Percentiles rank a stretch among this genome's conserved stretches.
Conservation (phyloP, 2,797 vertebrate species). For the Menidia menidia region DNA sequence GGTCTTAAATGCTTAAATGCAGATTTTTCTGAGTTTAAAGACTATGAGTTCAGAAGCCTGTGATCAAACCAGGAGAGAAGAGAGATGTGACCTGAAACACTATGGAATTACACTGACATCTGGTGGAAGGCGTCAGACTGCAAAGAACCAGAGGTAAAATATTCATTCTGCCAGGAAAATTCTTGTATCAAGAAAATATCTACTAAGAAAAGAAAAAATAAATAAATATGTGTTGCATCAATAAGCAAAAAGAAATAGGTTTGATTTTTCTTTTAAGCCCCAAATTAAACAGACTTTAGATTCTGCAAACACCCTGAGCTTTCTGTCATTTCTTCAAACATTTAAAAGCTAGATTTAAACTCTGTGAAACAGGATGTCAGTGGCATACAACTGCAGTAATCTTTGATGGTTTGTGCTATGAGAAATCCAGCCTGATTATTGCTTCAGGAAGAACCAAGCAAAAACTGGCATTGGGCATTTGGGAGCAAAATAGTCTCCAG, state of each 20-base stretch:
- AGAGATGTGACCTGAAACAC: background rate
- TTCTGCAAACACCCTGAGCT: background rate
- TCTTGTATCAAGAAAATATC: background rate
- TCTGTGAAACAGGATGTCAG: too few relatives aligned
- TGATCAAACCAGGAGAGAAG: background rate
- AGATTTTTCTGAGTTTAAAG: background rate
- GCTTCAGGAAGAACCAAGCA: background rate
- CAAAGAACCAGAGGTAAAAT: background rate
- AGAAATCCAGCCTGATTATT: background rate
- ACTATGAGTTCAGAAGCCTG: background rate
- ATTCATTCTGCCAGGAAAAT: background rate
- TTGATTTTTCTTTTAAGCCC: too few relatives aligned
- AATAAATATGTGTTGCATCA: too few relatives aligned
- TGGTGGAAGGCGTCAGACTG: conserved; percentile 37
- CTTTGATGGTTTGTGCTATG: background rate
- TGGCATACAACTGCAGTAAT: background rate
- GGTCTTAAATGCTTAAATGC: background rate
- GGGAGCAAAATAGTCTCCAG: background rate
- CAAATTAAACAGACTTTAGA: too few relatives aligned
- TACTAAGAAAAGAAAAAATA: too few relatives aligned
- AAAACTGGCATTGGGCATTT: background rate
- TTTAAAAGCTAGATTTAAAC: background rate
- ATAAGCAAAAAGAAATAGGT: too few relatives aligned
- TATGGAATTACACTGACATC: conserved; percentile 53
- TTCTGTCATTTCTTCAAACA: background rate